Evolutionary conservation across 2,797 vertebrate genomes (phyloP), one percentile per base, ranked within the genome.

Genomic region (Tenualosa thibaudeaui): DNA sequence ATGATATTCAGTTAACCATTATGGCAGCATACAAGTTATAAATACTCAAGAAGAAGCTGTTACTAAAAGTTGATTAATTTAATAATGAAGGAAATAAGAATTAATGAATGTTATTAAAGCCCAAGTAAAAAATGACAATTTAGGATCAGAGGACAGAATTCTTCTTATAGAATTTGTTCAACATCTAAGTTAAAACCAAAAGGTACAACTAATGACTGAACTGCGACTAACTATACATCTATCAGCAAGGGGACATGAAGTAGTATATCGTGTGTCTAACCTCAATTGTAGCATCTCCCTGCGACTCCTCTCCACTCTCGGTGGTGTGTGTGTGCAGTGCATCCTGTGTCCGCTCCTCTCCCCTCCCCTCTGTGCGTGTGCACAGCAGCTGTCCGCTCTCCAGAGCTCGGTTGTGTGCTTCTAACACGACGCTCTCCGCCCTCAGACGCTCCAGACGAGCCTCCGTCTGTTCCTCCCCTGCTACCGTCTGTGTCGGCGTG

Each of bases 371-470:
- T 60, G 10, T 37, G 13, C 81, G 83, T 84, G 40, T 17, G 58
- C 1, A 31, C 82, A 43, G 68, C 68, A 87, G 85, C 83, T 84
- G 82, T 75, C 53, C 83, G 7, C 17, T 82, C 71, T 95, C 91
- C 81, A 90, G 88, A 53, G 65, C 89, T 46, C 90, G 75, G 1
- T 88, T 91, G 88, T 93, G 93, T 60, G 86, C 83, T 15, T 92
- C 89, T 54, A 96, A 93, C 46, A 93, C 46, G 2, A 4, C 50
- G 0, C 86, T 93, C 90, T 97, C 96, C 65, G 87, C 86, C 88
- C 95, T 96, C 53, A 97, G 84, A 62, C 96, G 95, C 85, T 96
- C 93, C 0, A 92, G 84, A 85, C 92, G 93, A 5, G 91, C 91
- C 85, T 91, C 92, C 84, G 19, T 88, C 8, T 92, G 89, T 92